Conservation (phyloP, 2,797 vertebrate genomes). For the Syndactyla subalaris region DNA sequence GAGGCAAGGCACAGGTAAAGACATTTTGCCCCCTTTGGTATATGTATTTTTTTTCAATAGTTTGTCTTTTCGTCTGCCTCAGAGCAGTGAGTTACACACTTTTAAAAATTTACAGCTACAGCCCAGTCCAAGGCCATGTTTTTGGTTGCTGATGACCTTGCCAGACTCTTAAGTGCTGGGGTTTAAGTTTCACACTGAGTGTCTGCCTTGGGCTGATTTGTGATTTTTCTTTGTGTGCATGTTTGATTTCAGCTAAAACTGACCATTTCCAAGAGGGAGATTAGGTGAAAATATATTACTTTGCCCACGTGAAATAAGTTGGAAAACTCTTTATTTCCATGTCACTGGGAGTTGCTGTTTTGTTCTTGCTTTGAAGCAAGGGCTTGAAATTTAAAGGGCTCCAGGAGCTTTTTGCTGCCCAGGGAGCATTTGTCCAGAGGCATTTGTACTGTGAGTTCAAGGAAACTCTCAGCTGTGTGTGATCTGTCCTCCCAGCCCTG, state of each 20-base stretch:
- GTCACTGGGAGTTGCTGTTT: neutral
- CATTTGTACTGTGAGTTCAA: neutral
- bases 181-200: conserved; percentile 8
- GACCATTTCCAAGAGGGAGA: neutral
- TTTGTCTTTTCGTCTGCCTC: neutral
- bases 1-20: neutral
- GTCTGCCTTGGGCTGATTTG: conserved; percentile 19
- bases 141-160: neutral
- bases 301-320: neutral
- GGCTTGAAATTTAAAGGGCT: neutral
- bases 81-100: neutral
- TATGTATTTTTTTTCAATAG: neutral
- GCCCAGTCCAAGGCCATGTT: neutral
- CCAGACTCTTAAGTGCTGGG: conserved; percentile 22
- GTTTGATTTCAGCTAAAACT: conserved; percentile 32
- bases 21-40: neutral
- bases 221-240: neutral
- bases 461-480: neutral
- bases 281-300: conserved; percentile 19
- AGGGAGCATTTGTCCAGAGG: neutral
- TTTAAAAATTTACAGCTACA: neutral
- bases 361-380: neutral
- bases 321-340: neutral
- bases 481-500: neutral
- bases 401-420: neutral